Evolutionary conservation across 2,113 vertebrate species (phyloP), one percentile per base, ranked within the genome.

Genomic region (Pseudonaja textilis): DNA sequence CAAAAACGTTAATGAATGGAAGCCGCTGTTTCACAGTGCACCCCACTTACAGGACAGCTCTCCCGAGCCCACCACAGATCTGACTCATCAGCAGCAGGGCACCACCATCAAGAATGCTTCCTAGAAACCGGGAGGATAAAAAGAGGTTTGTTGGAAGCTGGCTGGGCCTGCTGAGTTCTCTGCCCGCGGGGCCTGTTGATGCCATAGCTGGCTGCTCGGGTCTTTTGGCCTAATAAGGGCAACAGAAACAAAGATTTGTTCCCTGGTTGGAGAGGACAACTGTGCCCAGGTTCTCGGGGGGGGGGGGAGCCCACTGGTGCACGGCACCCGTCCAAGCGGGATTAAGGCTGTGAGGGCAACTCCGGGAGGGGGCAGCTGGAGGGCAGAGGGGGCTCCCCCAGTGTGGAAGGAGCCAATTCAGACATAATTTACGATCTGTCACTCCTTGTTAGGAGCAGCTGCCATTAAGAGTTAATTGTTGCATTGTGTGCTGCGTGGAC

Each of bases 101-200:
- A 97, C 96, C 93, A 96, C 97, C 97, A 97, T 97, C 97, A 98
- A 61, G 98, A 98, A 98, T 97, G 98, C 98, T 98, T 98, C 97
- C 97, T 97, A 97, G 97, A 97, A 97, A 97, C 97, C 95, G 96
- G 57, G 96, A 97, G 97, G 97, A 99, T 98, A 98, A 98, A 98
- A 98, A 98, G 97, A 98, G 98, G 98, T 97, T 98, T 99, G 98
- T 99, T 98, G 98, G 97, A 97, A 97, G 96, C 97, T 98, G 97
- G 97, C 97, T 97, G 97, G 97, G 97, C 97, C 96, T 97, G 98
- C 97, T 95, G 97, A 97, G 97, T 98, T 96, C 96, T 96, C 96
- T 96, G 97, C 97, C 98, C 97, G 97, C 97, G 81, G 97, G 97
- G 97, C 96, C 94, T 96, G 96, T 96, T 95, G 96, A 97, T 97